phyloP scores from a whole-genome alignment of 2,113 vertebrate genomes.

The Suricata suricatta region DNA sequence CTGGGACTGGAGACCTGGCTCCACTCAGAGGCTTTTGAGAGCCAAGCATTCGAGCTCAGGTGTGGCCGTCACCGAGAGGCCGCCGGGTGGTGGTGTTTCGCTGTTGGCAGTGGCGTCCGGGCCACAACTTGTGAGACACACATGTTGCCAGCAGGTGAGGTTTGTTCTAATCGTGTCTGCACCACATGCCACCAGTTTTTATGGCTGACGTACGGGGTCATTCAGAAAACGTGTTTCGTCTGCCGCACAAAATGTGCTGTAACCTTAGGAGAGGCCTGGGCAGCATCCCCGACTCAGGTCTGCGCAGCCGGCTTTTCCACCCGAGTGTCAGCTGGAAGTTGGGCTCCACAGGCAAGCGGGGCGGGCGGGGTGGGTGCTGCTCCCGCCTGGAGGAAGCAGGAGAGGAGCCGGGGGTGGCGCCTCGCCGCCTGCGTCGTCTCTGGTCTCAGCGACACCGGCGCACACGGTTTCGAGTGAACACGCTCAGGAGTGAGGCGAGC shows the following conservation, averaged over 20 bases:
- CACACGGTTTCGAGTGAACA: background rate
- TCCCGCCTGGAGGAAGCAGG: background rate
- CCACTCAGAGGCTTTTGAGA: background rate
- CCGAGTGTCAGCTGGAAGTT: background rate
- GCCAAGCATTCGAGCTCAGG: background rate
- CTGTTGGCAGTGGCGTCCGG: background rate
- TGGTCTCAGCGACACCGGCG: background rate
- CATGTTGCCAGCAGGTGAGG: conserved; percentile 73
- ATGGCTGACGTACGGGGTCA: conserved; percentile 52
- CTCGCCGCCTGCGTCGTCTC: background rate
- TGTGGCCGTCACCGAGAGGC: background rate
- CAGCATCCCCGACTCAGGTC: background rate
- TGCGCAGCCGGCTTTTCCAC: background rate
- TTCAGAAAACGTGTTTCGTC: conserved; percentile 73
- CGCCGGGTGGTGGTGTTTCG: background rate
- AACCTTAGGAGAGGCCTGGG: background rate
- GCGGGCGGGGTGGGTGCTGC: too few species aligned
- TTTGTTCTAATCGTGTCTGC: background rate
- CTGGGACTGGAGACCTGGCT: too few species aligned
- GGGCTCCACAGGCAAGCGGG: background rate
- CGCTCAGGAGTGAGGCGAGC: background rate
- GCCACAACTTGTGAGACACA: conserved; percentile 56
- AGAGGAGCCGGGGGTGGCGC: background rate
- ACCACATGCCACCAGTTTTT: conserved; percentile 55
- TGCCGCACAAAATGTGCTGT: background rate